Percentiles rank a stretch among this genome's conserved stretches.
Conservation (phyloP, 2,888 invertebrate species). For the Leptopilina drosophilae region DNA sequence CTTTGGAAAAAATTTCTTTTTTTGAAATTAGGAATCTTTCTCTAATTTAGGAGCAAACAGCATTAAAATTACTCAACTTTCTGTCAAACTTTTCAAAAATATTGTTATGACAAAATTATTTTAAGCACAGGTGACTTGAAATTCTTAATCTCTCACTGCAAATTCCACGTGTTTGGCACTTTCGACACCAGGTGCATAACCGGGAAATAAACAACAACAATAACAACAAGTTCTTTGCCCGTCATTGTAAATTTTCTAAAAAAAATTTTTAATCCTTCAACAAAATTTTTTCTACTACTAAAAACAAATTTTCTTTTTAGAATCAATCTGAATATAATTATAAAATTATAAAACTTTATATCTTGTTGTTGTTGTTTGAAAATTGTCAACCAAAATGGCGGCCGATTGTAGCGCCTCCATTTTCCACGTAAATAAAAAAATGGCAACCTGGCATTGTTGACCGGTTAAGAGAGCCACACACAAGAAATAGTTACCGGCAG, state of each 20-base stretch:
- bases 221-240: too few species aligned
- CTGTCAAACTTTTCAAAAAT: neutral
- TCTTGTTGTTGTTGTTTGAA: neutral
- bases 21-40: too few species aligned
- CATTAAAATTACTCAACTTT: too few species aligned
- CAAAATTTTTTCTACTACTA: neutral
- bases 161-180: neutral
- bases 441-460: constrained; percentile 27
- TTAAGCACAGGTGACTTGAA: neutral
- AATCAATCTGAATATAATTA: neutral
- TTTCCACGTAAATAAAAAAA: constrained; percentile 22
- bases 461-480: neutral
- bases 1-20: neutral
- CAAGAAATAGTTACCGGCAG: constrained; percentile 20
- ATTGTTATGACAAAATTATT: neutral
- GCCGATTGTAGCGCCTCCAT: neutral
- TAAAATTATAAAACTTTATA: neutral
- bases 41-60: too few species aligned
- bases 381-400: neutral
- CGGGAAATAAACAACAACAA: neutral
- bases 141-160: neutral
- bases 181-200: neutral
- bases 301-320: neutral
- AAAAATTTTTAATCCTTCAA: neutral
- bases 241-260: neutral